Base-by-base conservation (phyloP, 2,797 vertebrate genomes). In the Pseudomugil tenellus region DNA sequence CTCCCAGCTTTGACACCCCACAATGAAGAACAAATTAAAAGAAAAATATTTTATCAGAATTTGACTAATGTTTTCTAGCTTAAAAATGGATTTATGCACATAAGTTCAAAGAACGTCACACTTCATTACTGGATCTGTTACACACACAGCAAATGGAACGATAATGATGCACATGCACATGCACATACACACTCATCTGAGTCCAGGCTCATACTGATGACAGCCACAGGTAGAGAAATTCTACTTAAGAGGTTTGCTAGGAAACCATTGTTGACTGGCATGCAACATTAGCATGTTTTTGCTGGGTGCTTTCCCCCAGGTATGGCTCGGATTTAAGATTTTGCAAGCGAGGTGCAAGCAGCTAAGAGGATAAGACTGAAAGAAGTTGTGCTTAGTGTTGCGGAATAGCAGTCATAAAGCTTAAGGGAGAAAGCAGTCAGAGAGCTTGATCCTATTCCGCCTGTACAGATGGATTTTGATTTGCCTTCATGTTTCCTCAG, bases 241-340 rank as follows among this genome's bases (percentile, higher is more conserved):
- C 37, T 64, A 16, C 11, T 51, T 65, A 79, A 49, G 7, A 58
- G 67, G 91, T 91, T 93, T 37, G 92, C 92, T 91, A 92, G 87
- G 92, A 84, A 81, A 91, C 86, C 77, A 56, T 67, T 81, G 73
- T 78, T 89, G 84, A 90, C 83, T 87, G 84, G 73, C 55, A 19
- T 87, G 61, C 80, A 81, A 79, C 53, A 57, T 88, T 89, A 86
- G 83, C 58, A 51, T 35, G 67, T 77, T 84, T 81, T 72, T 59
- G 35, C 76, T 56, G 76, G 68, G 66, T 69, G 63, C 75, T 66
- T 62, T 73, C 84, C 83, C 78, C 58, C 72, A 87, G 87, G 86
- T 92, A 87, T 76, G 55, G 72, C 83, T 72, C 83, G 86, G 88
- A 88, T 91, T 91, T 87, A 67, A 85, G 85, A 88, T 90, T 91